phyloP scores from a whole-genome alignment of 2,888 invertebrate genomes.

The Crematogaster levior region DNA sequence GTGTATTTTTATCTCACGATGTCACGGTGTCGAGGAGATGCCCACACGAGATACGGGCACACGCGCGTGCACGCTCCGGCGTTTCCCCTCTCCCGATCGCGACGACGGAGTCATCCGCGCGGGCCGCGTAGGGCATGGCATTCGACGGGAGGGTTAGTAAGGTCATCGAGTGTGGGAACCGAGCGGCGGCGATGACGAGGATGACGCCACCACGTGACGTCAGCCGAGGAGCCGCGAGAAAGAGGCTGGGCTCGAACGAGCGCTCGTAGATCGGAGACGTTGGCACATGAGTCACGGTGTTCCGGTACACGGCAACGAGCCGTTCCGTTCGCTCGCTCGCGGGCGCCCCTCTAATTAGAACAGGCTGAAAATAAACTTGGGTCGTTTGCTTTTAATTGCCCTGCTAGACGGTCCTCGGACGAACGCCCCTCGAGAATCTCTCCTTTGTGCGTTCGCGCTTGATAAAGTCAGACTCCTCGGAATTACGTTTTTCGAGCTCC shows the following conservation, averaged over 20 bases:
- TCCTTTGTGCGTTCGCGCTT: conserved; percentile 43
- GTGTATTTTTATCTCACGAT: conserved; percentile 52
- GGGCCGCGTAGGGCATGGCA: conserved; percentile 53
- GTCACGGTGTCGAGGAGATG: conserved; percentile 24
- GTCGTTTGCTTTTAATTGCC: conserved; percentile 82
- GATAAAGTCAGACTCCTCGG: conserved; percentile 41
- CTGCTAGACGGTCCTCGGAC: conserved; percentile 75
- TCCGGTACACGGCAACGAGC: conserved; percentile 80
- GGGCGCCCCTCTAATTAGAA: conserved; percentile 81
- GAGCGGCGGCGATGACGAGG: conserved; percentile 71
- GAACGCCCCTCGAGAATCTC: conserved; percentile 16
- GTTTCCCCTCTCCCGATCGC: neutral
- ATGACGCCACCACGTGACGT: conserved; percentile 82
- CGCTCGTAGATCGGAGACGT: conserved; percentile 71
- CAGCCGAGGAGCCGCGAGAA: conserved; percentile 65
- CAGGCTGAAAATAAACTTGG: conserved; percentile 83
- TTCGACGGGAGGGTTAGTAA: conserved; percentile 75
- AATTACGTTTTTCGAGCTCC: conserved; percentile 42
- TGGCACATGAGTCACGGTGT: conserved; percentile 80
- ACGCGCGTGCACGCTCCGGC: conserved; percentile 31
- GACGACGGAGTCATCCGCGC: conserved; percentile 52
- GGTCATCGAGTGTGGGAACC: conserved; percentile 83
- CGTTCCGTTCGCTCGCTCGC: conserved; percentile 74
- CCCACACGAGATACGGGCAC: conserved; percentile 37
- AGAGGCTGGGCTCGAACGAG: conserved; percentile 60